phyloP scores from a whole-genome alignment of 2,888 invertebrate genomes.

The Cephus pygmeus region DNA sequence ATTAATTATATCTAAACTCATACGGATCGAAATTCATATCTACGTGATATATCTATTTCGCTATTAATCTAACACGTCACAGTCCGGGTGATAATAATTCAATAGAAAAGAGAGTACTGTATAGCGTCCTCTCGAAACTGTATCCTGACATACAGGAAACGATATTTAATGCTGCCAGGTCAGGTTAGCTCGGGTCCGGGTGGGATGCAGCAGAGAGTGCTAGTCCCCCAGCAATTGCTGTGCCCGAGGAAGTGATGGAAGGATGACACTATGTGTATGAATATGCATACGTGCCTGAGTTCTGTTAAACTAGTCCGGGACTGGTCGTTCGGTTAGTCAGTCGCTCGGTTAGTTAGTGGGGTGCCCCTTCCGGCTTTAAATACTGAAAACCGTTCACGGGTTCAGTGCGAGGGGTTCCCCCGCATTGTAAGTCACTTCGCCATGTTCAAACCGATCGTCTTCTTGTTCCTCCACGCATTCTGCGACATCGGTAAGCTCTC shows the following conservation, averaged over 20 bases:
- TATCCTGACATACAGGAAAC: constrained; percentile 51
- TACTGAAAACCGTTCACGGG: constrained; percentile 7
- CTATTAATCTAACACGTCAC: neutral
- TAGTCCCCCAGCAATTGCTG: constrained; percentile 48
- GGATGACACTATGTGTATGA: constrained; percentile 53
- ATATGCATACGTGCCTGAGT: constrained; percentile 22
- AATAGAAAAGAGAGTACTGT: neutral
- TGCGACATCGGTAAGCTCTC: constrained; percentile 45
- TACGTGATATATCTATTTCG: neutral
- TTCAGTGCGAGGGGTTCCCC: constrained; percentile 22
- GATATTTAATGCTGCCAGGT: constrained; percentile 48
- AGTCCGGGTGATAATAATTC: neutral
- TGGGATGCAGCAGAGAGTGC: constrained; percentile 23
- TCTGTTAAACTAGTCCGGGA: constrained; percentile 21
- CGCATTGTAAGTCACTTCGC: constrained; percentile 24
- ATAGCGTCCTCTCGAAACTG: constrained; percentile 22
- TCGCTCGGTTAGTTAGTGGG: constrained; percentile 26
- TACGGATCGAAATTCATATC: neutral
- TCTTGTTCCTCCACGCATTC: constrained; percentile 39
- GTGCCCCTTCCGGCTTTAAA: constrained; percentile 14
- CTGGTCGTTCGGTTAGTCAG: constrained; percentile 44
- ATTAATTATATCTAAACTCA: neutral
- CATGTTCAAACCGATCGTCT: constrained; percentile 43
- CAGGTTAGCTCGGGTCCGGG: constrained; percentile 38
- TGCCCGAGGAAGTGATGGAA: constrained; percentile 57